A percentile compares a stretch with the other conserved stretches of the same genome.
phyloP scores from a whole-genome alignment of 2,888 invertebrate genomes.

The Acanthosepion esculentum region DNA sequence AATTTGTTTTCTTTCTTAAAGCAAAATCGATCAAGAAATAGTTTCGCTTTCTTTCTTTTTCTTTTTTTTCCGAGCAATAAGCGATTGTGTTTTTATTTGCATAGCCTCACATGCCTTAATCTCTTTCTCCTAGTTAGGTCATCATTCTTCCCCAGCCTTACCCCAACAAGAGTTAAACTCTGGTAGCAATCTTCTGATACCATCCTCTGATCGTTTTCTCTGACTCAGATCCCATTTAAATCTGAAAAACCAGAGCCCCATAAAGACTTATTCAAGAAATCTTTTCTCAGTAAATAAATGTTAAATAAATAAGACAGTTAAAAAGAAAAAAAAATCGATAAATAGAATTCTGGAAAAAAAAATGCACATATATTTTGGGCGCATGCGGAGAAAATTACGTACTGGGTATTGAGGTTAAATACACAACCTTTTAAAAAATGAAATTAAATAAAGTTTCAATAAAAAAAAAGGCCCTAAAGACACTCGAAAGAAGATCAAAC shows the following conservation, averaged over 20 bases:
- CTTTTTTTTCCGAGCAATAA: neutral
- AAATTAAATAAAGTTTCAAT: neutral
- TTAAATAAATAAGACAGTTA: too few species aligned
- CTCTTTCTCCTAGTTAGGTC: neutral
- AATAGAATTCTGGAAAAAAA: neutral
- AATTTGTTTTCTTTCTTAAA: neutral
- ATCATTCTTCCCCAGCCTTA: neutral
- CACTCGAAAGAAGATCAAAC: neutral
- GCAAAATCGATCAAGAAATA: neutral
- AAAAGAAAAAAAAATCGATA: neutral
- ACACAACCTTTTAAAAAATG: neutral
- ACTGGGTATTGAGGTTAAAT: neutral
- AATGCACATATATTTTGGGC: neutral
- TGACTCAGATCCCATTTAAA: neutral
- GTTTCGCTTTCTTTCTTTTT: neutral
- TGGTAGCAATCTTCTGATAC: neutral
- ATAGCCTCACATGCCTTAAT: neutral
- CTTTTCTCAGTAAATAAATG: neutral
- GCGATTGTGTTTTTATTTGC: neutral
- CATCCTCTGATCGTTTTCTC: neutral
- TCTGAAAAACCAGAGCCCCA: neutral
- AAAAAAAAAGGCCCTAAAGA: neutral
- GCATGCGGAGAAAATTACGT: neutral
- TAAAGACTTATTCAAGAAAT: neutral
- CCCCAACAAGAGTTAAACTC: neutral